Evolutionary conservation across 1,140 invertebrate genomes (phyloP), one percentile per base, ranked within the genome.

Genomic region (Leptinotarsa undecemlineata): DNA sequence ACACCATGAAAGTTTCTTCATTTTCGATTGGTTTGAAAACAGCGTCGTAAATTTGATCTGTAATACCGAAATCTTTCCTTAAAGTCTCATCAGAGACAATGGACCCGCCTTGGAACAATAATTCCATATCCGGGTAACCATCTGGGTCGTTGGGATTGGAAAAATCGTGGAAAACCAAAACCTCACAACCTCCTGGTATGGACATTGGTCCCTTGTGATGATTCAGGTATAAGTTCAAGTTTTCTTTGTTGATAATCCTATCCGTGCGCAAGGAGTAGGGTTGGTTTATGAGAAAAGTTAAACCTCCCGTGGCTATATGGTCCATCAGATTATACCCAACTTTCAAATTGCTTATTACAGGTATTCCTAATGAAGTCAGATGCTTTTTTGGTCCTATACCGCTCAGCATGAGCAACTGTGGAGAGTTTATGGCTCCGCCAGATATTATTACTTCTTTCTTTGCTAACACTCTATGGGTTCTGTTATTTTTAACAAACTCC

Each of bases 291-390:
- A 89, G 82, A 79, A 92, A 94, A 3, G 90, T 89, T 2, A 95
- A 72, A 1, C 91, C 90, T 1, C 92, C 92, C 4, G 90, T 87
- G 0, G 90, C 90, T 19, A 93, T 89, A 76, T 95, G 94, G 83
- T 95, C 94, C 88, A 93, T 93, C 4, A 95, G 83, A 82, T 94
- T 95, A 68, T 90, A 89, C 1, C 93, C 93, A 4, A 94, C 93
- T n/a, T 88, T 91, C 19, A 93, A 87, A 86, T 96, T 90, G 74
- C 89, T 88, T 2, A 92, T 74, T 0, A 92, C 87, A 1, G 88
- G 86, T 47, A 94, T 91, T n/a, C 81, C 81, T 14, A 77, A 19
- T 87, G 87, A 57, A 90, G 76, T 17, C 87, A 96, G 85, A 82
- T 96, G 92, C 60, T 90, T 85, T 23, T 83, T 88, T 0, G 93